These are phyloP conservation scores for Eledona agricola DNA, from an alignment of 2,888 invertebrate species.

Conservation along the genomic window DNA sequence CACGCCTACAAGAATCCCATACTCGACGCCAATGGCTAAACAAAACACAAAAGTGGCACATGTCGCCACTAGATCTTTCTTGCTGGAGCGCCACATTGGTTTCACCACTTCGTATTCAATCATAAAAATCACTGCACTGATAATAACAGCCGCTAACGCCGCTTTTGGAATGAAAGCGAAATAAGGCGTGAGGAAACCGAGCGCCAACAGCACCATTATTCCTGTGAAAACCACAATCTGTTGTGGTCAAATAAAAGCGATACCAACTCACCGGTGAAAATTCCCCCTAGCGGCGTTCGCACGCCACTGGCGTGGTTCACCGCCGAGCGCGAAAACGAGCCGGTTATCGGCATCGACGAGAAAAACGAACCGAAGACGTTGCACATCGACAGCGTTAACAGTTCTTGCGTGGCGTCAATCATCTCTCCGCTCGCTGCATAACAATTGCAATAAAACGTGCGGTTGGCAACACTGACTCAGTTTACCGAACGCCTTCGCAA, in stretches of 20 bases:
- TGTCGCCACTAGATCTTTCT: slow-evolving; percentile 82
- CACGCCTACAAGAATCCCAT: slow-evolving; percentile 86
- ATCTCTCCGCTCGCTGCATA: slow-evolving; percentile 75
- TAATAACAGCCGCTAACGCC: slow-evolving; percentile 90
- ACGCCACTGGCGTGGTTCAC: slow-evolving; percentile 97
- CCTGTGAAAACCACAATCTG: slow-evolving; percentile 64
- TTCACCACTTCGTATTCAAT: slow-evolving; percentile 90
- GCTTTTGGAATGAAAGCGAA: slow-evolving; percentile 92
- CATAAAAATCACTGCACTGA: slow-evolving; percentile 95
- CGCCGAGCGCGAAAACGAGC: slow-evolving; percentile 88
- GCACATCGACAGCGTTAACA: slow-evolving; percentile 84
- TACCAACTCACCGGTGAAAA: slow-evolving; percentile 70
- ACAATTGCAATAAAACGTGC: slow-evolving; percentile 9
- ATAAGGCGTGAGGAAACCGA: slow-evolving; percentile 87
- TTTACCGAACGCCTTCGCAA: slow-evolving; percentile 92
- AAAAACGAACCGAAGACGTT: slow-evolving; percentile 90
- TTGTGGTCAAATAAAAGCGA: too few species aligned
- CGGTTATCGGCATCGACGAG: slow-evolving; percentile 90
- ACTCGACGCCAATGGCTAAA: slow-evolving; percentile 82
- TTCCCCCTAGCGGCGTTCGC: slow-evolving; percentile 85
- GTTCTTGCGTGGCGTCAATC: slow-evolving; percentile 89
- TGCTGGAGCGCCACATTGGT: slow-evolving; percentile 85
- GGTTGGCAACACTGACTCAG: neutral
- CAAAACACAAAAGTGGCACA: slow-evolving; percentile 85
- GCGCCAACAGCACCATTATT: slow-evolving; percentile 79